Conservation (phyloP, 2,797 vertebrate species). For the Clangula hyemalis region DNA sequence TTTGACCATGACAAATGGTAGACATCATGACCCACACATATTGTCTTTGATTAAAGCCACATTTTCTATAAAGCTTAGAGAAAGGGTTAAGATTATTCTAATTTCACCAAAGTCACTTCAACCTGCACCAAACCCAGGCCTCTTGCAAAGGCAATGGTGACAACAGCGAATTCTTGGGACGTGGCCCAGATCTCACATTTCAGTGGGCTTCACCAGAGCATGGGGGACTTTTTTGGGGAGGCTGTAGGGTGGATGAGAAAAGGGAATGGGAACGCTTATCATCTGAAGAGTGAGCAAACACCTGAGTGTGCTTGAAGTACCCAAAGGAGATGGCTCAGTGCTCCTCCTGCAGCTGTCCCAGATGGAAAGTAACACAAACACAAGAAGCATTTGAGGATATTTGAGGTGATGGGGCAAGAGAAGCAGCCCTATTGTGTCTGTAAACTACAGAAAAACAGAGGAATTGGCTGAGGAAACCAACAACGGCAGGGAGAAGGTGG, state of each 20-base stretch:
- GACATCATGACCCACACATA: not conserved
- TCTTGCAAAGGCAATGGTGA: not conserved
- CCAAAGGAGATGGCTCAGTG: not conserved
- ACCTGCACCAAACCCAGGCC: not conserved
- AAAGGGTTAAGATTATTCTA: not conserved
- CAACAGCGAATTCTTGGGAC: not conserved
- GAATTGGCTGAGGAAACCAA: not conserved
- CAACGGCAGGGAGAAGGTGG: not conserved
- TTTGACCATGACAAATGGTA: not conserved
- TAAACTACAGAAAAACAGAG: not conserved
- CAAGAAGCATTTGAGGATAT: not conserved
- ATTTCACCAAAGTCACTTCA: not conserved
- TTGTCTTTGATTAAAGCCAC: not conserved
- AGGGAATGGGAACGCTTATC: not conserved
- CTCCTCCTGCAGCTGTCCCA: not conserved
- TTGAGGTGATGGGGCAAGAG: not conserved
- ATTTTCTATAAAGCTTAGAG: not conserved
- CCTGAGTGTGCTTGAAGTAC: not conserved
- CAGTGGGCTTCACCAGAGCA: not conserved
- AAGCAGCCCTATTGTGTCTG: not conserved
- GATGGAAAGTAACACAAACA: not conserved
- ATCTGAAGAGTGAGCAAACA: not conserved
- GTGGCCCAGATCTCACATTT: not conserved
- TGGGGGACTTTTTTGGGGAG: accelerated
- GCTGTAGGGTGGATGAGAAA: not conserved